These are phyloP conservation scores for Sceliomorpha sp. DNA, from an alignment of 2,888 invertebrate genomes.

Conservation along the genomic window DNA sequence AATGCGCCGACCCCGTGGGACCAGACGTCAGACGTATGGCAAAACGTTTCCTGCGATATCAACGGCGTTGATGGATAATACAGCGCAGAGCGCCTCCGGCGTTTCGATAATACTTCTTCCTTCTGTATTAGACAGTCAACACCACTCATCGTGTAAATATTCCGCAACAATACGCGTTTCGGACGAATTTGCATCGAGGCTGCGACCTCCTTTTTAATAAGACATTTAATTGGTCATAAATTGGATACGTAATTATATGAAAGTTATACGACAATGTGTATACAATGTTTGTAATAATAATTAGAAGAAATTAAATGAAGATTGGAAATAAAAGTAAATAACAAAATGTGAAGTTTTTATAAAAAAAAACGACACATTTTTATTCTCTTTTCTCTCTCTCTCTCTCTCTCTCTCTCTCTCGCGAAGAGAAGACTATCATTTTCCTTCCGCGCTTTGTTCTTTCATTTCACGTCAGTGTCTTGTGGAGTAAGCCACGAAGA, in stretches of 20 bases:
- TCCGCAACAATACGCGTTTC: background rate
- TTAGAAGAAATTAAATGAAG: too few species aligned
- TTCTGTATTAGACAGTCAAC: conserved; percentile 7
- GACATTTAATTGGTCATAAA: too few species aligned
- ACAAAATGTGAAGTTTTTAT: too few species aligned
- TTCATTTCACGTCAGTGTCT: conserved; percentile 47
- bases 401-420: too few species aligned
- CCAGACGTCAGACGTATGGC: conserved; percentile 49
- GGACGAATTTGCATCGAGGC: too few species aligned
- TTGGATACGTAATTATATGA: too few species aligned
- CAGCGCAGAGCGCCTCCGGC: conserved; percentile 27
- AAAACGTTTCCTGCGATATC: conserved; percentile 49
- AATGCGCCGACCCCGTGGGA: conserved; percentile 46
- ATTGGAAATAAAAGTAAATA: too few species aligned
- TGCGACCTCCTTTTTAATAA: too few species aligned
- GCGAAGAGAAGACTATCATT: conserved; percentile 31
- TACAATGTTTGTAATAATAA: too few species aligned
- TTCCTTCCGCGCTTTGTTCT: conserved; percentile 44
- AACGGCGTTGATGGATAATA: conserved; percentile 47
- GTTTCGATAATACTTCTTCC: conserved; percentile 32
- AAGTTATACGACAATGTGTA: too few species aligned
- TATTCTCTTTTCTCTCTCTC: too few species aligned
- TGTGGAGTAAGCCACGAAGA: conserved; percentile 39
- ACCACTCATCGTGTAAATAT: conserved; percentile 14
- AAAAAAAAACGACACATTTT: conserved; percentile 47